These are phyloP conservation scores for Sinopyrophorus schimmeli DNA, from an alignment of 2,888 invertebrate species.

Conservation along the genomic window DNA sequence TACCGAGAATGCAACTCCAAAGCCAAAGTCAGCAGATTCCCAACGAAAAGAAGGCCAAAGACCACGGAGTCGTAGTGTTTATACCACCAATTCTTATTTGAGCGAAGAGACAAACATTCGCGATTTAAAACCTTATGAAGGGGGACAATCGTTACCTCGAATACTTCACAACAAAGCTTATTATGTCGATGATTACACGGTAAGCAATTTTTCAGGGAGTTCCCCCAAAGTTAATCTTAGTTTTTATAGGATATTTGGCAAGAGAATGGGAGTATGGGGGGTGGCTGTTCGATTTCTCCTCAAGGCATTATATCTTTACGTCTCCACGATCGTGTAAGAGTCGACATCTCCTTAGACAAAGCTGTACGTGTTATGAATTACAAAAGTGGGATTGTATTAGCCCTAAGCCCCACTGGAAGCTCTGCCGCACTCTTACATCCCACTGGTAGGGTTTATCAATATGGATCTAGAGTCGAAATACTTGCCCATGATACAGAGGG, in stretches of 20 bases:
- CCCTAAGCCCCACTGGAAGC: slow-evolving; percentile 77
- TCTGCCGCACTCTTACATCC: slow-evolving; percentile 84
- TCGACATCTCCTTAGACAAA: slow-evolving; percentile 81
- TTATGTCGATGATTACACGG: slow-evolving; percentile 59
- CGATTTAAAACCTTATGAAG: slow-evolving; percentile 62
- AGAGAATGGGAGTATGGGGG: slow-evolving; percentile 58
- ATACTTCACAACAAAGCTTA: slow-evolving; percentile 63
- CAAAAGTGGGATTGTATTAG: slow-evolving; percentile 79
- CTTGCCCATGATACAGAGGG: slow-evolving; percentile 80
- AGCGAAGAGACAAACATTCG: slow-evolving; percentile 63
- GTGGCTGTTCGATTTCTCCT: slow-evolving; percentile 70
- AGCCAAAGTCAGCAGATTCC: slow-evolving; percentile 40
- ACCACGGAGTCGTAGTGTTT: slow-evolving; percentile 65
- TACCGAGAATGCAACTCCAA: slow-evolving; percentile 45
- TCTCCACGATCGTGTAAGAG: slow-evolving; percentile 76
- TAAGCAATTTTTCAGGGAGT: slow-evolving; percentile 40
- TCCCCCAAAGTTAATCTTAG: no score
- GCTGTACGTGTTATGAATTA: slow-evolving; percentile 75
- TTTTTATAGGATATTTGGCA: slow-evolving; percentile 37
- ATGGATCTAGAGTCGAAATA: slow-evolving; percentile 85
- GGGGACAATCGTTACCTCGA: slow-evolving; percentile 62
- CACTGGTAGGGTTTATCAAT: slow-evolving; percentile 83
- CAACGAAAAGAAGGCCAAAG: slow-evolving; percentile 55
- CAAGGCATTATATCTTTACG: slow-evolving; percentile 82
- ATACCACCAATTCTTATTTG: slow-evolving; percentile 68